Base-by-base conservation (phyloP, 2,113 vertebrate genomes). In the Pycnonotus jocosus region DNA sequence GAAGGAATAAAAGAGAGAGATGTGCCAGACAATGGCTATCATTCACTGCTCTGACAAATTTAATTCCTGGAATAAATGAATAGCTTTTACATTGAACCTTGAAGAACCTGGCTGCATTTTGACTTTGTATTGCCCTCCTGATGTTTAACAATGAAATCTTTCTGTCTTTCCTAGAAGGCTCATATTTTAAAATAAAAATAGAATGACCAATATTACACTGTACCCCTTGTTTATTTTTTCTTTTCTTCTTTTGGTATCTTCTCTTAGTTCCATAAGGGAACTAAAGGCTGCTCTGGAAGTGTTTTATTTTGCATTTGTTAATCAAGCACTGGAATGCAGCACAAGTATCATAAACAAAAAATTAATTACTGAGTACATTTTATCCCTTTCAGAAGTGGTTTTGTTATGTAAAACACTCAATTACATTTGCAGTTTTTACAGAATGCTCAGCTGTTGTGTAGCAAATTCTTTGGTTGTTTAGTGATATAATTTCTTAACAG, bases 131-230 rank as follows among this genome's bases (percentile, higher is more conserved):
- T 86, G 54, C 92, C 80, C 96, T 96, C 91, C 50, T 95, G 85
- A 97, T 97, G 82, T 98, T 98, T 97, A 98, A 97, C 97, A 98
- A 98, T 97, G 88, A 87, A 88, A 97, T 93, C 57, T 92, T 71
- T 83, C 66, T 58, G 12, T 45, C 31, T 90, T 51, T 85, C 57
- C 54, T 91, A 53, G 30, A 47, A 57, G 9, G 12, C 8, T 83
- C 24, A 56, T 9, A 50, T 71, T 83, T 84, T 60, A 76, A 61
- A 91, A 69, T 69, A 53, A 90, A 91, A 91, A n/a, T 45, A 56
- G 6, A 42, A 77, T 60, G 15, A 66, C 9, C 0, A 3, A 37
- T 71, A 42, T 19, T 60, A 44, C 30, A 71, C 3, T 72, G 12
- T 27, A 37, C 1, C 1, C 22, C 9, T 44, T 92, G 4, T 60